A percentile compares a stretch with the other conserved stretches of the same genome.
These are phyloP conservation scores for Dreissena polymorpha DNA, from an alignment of 1,140 invertebrate species.

Conservation along the genomic window DNA sequence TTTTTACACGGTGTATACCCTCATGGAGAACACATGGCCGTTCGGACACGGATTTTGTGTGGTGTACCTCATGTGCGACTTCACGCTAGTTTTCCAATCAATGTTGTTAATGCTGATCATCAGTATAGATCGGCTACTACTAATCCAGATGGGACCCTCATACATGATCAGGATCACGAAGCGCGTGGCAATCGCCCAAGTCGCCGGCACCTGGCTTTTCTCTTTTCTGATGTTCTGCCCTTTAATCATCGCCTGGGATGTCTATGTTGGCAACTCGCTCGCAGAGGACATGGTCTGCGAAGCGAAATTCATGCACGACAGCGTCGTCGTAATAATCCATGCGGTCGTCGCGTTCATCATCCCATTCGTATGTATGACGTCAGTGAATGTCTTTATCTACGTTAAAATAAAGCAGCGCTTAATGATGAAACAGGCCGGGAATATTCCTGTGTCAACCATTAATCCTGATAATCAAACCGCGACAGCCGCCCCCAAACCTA, in stretches of 20 bases:
- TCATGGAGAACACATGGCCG: slow-evolving; percentile 53
- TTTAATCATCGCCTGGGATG: slow-evolving; percentile 67
- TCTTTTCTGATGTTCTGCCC: slow-evolving; percentile 64
- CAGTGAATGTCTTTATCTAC: slow-evolving; percentile 60
- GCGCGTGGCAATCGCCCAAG: slow-evolving; percentile 44
- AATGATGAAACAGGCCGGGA: not conserved
- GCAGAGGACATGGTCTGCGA: slow-evolving; percentile 58
- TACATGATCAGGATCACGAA: slow-evolving; percentile 55
- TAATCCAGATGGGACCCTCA: slow-evolving; percentile 54
- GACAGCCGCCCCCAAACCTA: no score
- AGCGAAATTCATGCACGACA: slow-evolving; percentile 61
- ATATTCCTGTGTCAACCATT: no score
- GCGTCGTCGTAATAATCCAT: slow-evolving; percentile 52
- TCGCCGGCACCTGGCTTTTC: slow-evolving; percentile 59
- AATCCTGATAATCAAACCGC: no score
- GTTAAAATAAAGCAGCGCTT: slow-evolving; percentile 24
- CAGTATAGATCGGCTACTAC: slow-evolving; percentile 62
- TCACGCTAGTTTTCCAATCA: slow-evolving; percentile 60
- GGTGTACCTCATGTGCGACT: slow-evolving; percentile 63
- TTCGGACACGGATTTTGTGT: slow-evolving; percentile 67
- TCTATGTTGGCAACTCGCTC: slow-evolving; percentile 54
- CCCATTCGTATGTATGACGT: slow-evolving; percentile 55
- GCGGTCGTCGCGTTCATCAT: slow-evolving; percentile 64
- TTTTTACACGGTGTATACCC: slow-evolving; percentile 59
- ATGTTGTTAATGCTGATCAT: slow-evolving; percentile 64